These are phyloP conservation scores for Laothoe populi DNA, from an alignment of 2,888 invertebrate species.

Conservation along the genomic window DNA sequence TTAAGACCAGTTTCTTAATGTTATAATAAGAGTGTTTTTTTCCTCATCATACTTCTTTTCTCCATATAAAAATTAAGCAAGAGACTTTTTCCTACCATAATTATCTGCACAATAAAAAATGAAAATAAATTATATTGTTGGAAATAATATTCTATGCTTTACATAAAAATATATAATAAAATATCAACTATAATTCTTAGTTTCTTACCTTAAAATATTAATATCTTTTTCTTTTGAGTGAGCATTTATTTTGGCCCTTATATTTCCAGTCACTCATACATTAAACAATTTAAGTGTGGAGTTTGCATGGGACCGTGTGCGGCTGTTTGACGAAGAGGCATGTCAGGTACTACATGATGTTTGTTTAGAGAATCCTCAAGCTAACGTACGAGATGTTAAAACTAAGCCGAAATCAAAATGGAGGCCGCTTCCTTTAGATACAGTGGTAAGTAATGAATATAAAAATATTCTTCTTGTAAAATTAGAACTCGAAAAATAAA, in stretches of 20 bases:
- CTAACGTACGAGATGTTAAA: slow-evolving; percentile 90
- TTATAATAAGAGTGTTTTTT: too few relatives aligned
- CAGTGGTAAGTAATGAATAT: slow-evolving; percentile 88
- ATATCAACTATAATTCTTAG: not conserved
- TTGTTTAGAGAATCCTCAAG: slow-evolving; percentile 90
- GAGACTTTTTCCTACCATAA: not conserved
- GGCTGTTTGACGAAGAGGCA: slow-evolving; percentile 94
- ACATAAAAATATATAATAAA: too few relatives aligned
- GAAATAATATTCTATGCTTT: not conserved
- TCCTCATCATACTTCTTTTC: too few relatives aligned
- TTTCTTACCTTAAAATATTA: not conserved
- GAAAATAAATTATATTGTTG: not conserved
- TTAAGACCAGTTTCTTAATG: too few relatives aligned
- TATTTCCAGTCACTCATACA: slow-evolving; percentile 89
- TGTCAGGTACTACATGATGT: slow-evolving; percentile 92
- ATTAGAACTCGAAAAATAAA: too few relatives aligned
- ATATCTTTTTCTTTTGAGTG: not conserved
- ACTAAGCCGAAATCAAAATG: slow-evolving; percentile 97
- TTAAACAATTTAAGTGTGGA: slow-evolving; percentile 91
- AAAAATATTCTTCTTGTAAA: not conserved
- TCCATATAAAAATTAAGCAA: not conserved
- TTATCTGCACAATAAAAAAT: not conserved
- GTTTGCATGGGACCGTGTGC: slow-evolving; percentile 94
- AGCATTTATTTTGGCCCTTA: not conserved
- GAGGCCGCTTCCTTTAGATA: slow-evolving; percentile 98